Conservation (phyloP, 2,113 vertebrate genomes). For the Indicator indicator region DNA sequence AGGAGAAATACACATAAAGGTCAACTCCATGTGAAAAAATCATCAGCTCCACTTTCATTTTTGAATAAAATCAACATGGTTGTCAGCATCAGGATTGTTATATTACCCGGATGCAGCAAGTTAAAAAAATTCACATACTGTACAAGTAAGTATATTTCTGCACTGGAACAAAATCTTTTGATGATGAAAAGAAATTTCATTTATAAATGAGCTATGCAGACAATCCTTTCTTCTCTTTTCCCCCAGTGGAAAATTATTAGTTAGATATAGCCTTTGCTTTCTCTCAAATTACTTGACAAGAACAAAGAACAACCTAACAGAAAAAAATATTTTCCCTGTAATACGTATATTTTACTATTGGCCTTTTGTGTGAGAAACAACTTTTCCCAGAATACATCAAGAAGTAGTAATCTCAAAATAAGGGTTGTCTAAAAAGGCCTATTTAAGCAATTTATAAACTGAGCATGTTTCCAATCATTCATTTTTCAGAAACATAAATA, state of each 20-base stretch:
- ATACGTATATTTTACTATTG: not conserved
- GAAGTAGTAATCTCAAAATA: not conserved
- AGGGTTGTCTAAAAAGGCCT: not conserved
- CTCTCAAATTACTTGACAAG: not conserved
- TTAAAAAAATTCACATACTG: not conserved
- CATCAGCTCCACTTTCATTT: not conserved
- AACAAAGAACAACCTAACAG: not conserved
- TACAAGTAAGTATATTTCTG: not conserved
- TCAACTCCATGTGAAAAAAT: not conserved
- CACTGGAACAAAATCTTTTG: not conserved
- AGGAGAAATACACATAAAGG: not conserved
- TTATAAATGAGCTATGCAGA: not conserved
- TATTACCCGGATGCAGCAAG: not conserved
- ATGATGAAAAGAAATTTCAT: not conserved
- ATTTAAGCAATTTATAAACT: not conserved
- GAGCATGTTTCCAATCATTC: not conserved
- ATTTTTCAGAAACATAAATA: not conserved
- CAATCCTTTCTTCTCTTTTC: not conserved
- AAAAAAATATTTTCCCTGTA: not conserved
- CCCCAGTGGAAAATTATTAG: not conserved
- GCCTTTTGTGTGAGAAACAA: not conserved
- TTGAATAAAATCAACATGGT: not conserved
- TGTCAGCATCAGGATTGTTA: not conserved
- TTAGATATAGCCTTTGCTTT: not conserved
- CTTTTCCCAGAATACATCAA: not conserved